Conservation (phyloP, 2,888 invertebrate genomes). For the Pyrrhosoma nymphula region DNA sequence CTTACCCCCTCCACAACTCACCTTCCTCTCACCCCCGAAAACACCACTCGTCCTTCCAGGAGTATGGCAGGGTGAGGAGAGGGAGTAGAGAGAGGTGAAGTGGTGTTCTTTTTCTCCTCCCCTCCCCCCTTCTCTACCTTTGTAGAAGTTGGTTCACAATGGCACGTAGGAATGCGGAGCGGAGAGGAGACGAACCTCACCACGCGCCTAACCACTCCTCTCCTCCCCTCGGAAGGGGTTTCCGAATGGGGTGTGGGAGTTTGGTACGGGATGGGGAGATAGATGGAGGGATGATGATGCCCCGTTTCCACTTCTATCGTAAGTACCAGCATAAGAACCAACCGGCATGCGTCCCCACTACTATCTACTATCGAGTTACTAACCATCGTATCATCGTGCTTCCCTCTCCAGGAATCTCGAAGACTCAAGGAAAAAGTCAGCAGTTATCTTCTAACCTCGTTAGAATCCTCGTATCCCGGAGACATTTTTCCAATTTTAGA, state of each 20-base stretch:
- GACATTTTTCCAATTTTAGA: too few relatives aligned
- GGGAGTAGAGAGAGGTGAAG: background rate
- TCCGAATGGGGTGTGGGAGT: background rate
- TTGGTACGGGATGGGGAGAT: background rate
- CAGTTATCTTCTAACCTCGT: too few relatives aligned
- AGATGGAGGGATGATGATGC: background rate
- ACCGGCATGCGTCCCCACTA: too few relatives aligned
- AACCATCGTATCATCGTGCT: too few relatives aligned
- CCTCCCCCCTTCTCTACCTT: background rate
- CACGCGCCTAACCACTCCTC: background rate
- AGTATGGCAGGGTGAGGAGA: background rate
- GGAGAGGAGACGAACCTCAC: constrained; percentile 35
- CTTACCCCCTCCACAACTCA: background rate
- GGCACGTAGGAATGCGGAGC: constrained; percentile 60
- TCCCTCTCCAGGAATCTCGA: too few relatives aligned
- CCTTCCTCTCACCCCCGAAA: background rate
- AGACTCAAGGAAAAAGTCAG: too few relatives aligned
- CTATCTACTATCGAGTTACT: too few relatives aligned
- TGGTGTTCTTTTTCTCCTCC: background rate
- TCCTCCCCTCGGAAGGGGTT: background rate
- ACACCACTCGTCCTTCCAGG: constrained; percentile 3
- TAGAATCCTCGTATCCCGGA: too few relatives aligned
- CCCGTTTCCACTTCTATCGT: too few relatives aligned
- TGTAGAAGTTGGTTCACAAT: constrained; percentile 58
- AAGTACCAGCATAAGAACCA: too few relatives aligned